Base-by-base conservation (phyloP, 2,113 vertebrate genomes). In the Recurvirostra avosetta region DNA sequence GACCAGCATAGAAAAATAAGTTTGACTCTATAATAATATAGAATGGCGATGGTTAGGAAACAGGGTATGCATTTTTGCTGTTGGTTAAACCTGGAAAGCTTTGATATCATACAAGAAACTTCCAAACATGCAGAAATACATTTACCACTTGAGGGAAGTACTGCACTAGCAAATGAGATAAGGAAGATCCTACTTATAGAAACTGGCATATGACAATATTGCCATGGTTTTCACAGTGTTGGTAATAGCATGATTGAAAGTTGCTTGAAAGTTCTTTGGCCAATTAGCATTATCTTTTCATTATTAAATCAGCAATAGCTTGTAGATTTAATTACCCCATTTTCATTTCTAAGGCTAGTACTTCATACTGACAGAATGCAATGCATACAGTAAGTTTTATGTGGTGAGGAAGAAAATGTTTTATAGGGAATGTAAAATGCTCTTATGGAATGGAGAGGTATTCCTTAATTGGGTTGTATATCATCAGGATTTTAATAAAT, bases 371-470 rank as follows among this genome's bases (percentile, higher is more conserved):
- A 92, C 86, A 85, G 70, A 73, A 0, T 0, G 71, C 84, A 89
- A 82, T 66, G 81, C 49, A 36, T 5, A 11, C 27, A 56, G 22
- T 77, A 67, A 86, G 58, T 86, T 97, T 95, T 96, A 96, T 94
- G 92, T 86, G 68, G 70, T 68, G 27, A 92, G 79, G 70, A 92
- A 91, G 55, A 79, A 86, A 86, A 92, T 86, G 68, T 92, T 97
- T 97, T 96, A 96, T 92, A 93, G 91, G 26, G 68, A 93, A 86
- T 32, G 68, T 95, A 88, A 97, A 96, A 96, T 88, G 91, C 78
- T 96, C 62, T 93, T 88, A 88, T 32, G 66, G 72, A 94, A 94
- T 3, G 5, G 73, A 88, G 85, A 92, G 41, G 47, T 88, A 92
- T 82, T 88, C 72, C 85, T 94, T 96, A 95, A 96, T 92, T 96